A percentile compares a stretch with the other conserved stretches of the same genome.
Evolutionary conservation across 2,113 vertebrate species (phyloP).

Genomic region (Thalassoma bifasciatum): DNA sequence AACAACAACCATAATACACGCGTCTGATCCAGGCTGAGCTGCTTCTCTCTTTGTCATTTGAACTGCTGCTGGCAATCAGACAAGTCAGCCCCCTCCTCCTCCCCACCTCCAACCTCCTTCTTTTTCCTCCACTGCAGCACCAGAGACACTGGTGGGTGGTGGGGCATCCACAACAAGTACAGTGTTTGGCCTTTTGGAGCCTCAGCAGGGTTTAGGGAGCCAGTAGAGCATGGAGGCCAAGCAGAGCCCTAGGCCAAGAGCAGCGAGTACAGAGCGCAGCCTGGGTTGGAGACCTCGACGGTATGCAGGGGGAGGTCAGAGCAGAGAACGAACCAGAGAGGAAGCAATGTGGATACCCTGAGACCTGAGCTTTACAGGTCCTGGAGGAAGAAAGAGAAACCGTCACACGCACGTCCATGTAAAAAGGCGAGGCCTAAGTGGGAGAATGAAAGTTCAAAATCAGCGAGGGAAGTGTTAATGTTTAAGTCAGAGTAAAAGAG

Average conservation of each 20-base stretch:
- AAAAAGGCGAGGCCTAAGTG: conserved; percentile 36
- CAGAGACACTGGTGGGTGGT: conserved; percentile 71
- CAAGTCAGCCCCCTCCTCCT: conserved; percentile 41
- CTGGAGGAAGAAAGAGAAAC: conserved; percentile 67
- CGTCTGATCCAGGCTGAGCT: conserved; percentile 76
- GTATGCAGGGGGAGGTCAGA: conserved; percentile 66
- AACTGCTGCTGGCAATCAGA: conserved; percentile 79
- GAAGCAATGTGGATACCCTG: conserved; percentile 63
- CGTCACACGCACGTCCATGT: conserved; percentile 33
- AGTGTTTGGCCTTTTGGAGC: conserved; percentile 77
- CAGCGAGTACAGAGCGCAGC: conserved; percentile 62
- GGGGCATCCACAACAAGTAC: conserved; percentile 72
- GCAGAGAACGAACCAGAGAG: conserved; percentile 62
- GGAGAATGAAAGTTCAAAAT: conserved; percentile 30
- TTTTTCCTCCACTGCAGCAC: conserved; percentile 38
- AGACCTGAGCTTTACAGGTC: conserved; percentile 70
- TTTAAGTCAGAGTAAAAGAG: background rate
- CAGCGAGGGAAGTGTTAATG: conserved; percentile 25
- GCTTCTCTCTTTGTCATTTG: conserved; percentile 81
- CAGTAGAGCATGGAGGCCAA: conserved; percentile 76
- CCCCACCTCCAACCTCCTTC: background rate
- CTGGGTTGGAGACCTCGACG: conserved; percentile 68
- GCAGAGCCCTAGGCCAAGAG: conserved; percentile 77
- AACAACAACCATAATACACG: conserved; percentile 82
- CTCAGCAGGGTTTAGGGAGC: conserved; percentile 73